A percentile compares a stretch with the other conserved stretches of the same genome.
phyloP scores from a whole-genome alignment of 2,888 invertebrate species.

The Rhagonycha fulva region DNA sequence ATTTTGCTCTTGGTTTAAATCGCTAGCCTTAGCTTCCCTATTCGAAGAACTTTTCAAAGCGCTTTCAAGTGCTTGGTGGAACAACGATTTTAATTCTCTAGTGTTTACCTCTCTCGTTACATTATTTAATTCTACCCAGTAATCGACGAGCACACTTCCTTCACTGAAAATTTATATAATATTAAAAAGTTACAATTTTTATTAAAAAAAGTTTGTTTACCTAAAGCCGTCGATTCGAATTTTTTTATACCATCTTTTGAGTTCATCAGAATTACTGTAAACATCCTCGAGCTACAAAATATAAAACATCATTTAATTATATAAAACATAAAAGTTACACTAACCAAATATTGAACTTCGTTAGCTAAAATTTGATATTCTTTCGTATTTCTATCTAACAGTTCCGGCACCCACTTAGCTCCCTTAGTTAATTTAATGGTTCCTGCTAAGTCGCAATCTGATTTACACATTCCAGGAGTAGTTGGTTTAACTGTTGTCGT shows the following conservation, averaged over 20 bases:
- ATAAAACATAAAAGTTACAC: neutral
- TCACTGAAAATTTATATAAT: constrained; percentile 60
- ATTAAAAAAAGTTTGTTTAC: constrained; percentile 49
- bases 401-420: constrained; percentile 82
- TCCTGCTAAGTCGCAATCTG: constrained; percentile 83
- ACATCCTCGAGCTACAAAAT: constrained; percentile 76
- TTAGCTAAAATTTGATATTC: constrained; percentile 85
- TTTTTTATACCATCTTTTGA: constrained; percentile 83
- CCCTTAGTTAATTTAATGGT: constrained; percentile 84
- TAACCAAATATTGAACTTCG: constrained; percentile 79
- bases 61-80: constrained; percentile 63
- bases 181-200: neutral
- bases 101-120: constrained; percentile 73
- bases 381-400: constrained; percentile 82
- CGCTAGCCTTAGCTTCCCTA: constrained; percentile 49
- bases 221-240: constrained; percentile 85
- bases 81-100: constrained; percentile 69
- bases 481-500: constrained; percentile 72
- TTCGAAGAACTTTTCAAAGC: constrained; percentile 48
- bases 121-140: constrained; percentile 81
- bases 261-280: constrained; percentile 73
- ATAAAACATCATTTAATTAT: constrained; percentile 19
- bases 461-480: constrained; percentile 77
- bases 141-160: constrained; percentile 88
- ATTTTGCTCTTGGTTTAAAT: constrained; percentile 55